These are phyloP conservation scores for Muscina levida DNA, from an alignment of 2,888 invertebrate genomes.

Conservation along the genomic window DNA sequence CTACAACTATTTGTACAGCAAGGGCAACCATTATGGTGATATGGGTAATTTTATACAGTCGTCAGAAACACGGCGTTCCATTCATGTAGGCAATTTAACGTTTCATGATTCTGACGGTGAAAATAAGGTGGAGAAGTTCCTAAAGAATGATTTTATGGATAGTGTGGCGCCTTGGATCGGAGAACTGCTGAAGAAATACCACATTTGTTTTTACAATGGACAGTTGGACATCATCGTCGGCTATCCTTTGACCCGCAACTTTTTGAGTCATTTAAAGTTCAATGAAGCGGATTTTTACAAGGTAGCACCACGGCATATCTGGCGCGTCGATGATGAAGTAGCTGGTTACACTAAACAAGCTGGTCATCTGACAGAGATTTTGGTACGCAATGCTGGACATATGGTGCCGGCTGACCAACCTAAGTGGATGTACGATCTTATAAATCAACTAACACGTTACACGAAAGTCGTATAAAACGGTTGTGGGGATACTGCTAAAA, in stretches of 20 bases:
- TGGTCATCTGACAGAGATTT: constrained; percentile 86
- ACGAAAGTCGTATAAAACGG: constrained; percentile 63
- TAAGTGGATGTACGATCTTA: constrained; percentile 87
- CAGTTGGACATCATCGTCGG: constrained; percentile 95
- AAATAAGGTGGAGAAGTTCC: constrained; percentile 84
- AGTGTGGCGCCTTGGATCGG: constrained; percentile 88
- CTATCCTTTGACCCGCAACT: constrained; percentile 91
- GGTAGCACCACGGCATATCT: constrained; percentile 84
- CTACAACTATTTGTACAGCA: constrained; percentile 81
- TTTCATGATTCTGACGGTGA: constrained; percentile 82
- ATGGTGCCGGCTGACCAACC: constrained; percentile 91
- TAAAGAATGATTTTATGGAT: constrained; percentile 90
- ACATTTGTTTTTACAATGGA: constrained; percentile 90
- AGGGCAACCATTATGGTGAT: constrained; percentile 84
- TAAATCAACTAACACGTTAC: constrained; percentile 78
- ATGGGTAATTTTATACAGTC: constrained; percentile 77
- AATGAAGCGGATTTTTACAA: constrained; percentile 84
- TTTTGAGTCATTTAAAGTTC: constrained; percentile 87
- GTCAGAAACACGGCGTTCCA: constrained; percentile 83
- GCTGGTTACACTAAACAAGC: constrained; percentile 89
- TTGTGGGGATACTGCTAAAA: too few species aligned
- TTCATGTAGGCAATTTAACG: constrained; percentile 91
- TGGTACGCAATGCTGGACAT: constrained; percentile 90
- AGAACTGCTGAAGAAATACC: constrained; percentile 83
- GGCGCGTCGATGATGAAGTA: constrained; percentile 85